A percentile compares a stretch with the other conserved stretches of the same genome.
These are phyloP conservation scores for Sericinus montela DNA, from an alignment of 2,888 invertebrate species.

Conservation along the genomic window DNA sequence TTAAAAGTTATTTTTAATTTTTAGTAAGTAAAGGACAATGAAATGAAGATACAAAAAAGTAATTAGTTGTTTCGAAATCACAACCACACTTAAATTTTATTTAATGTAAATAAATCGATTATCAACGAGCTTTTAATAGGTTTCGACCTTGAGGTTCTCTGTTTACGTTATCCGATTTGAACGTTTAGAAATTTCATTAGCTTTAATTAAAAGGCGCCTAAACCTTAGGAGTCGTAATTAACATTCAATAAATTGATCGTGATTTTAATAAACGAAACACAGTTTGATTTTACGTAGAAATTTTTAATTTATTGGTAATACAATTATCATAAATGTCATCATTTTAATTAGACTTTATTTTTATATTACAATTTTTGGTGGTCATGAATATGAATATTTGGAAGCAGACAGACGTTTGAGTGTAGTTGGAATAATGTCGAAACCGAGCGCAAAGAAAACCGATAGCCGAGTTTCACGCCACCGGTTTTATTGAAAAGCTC, in stretches of 20 bases:
- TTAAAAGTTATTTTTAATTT: too few species aligned
- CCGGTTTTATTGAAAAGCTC: constrained; percentile 64
- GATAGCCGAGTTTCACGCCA: constrained; percentile 57
- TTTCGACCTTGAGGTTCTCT: constrained; percentile 24
- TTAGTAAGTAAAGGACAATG: too few species aligned
- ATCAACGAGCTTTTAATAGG: constrained; percentile 24
- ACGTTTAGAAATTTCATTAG: constrained; percentile 40
- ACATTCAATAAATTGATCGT: constrained; percentile 38
- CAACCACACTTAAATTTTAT: too few species aligned
- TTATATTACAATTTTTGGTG: constrained; percentile 9
- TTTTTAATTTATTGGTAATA: constrained; percentile 32
- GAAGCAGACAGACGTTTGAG: constrained; percentile 13
- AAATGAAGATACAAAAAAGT: too few species aligned
- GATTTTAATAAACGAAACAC: constrained; percentile 32
- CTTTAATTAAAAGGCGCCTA: constrained; percentile 35
- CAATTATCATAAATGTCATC: constrained; percentile 28
- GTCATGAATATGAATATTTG: constrained; percentile 4
- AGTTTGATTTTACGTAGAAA: constrained; percentile 22
- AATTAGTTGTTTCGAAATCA: too few species aligned
- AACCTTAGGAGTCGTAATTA: constrained; percentile 33
- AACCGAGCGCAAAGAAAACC: constrained; percentile 51
- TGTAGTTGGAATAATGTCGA: constrained; percentile 22
- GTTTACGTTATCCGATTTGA: constrained; percentile 33
- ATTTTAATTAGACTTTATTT: background rate
- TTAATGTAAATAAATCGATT: constrained; percentile 8